A percentile compares a stretch with the other conserved stretches of the same genome.
Conservation (phyloP, 2,888 invertebrate species). For the Phaedon cochleariae region DNA sequence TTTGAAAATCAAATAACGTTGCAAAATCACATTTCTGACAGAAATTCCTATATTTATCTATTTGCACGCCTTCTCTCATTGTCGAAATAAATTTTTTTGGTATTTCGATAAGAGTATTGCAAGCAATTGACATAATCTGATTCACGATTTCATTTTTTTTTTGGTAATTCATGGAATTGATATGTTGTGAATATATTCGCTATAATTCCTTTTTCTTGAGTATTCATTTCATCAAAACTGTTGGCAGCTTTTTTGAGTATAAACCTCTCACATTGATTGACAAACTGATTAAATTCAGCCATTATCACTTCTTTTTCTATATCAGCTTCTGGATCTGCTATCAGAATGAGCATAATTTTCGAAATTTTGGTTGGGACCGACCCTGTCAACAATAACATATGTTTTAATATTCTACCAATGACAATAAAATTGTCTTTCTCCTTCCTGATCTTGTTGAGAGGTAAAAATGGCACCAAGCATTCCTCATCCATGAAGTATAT, state of each 20-base stretch:
- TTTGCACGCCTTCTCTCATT: not conserved
- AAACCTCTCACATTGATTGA: slow-evolving; percentile 7
- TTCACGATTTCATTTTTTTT: not conserved
- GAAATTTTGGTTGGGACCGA: slow-evolving; percentile 9
- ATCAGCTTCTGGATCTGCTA: slow-evolving; percentile 6
- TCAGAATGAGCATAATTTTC: slow-evolving; percentile 1
- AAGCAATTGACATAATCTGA: not conserved
- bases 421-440: not conserved
- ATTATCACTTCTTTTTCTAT: slow-evolving; percentile 1
- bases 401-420: slow-evolving; percentile 13
- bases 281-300: not conserved
- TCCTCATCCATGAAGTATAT: slow-evolving; percentile 11
- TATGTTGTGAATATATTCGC: slow-evolving; percentile 2
- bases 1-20: not conserved
- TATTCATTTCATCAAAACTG: not conserved
- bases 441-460: slow-evolving; percentile 12
- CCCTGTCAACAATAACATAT: slow-evolving; percentile 10
- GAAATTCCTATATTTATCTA: not conserved
- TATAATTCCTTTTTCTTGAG: slow-evolving; percentile 3
- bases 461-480: slow-evolving; percentile 16
- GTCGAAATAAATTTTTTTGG: not conserved
- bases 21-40: not conserved
- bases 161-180: slow-evolving; percentile 6
- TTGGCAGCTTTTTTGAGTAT: not conserved
- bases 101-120: not conserved